These are phyloP conservation scores for Phasianus colchicus DNA, from an alignment of 2,113 vertebrate genomes.

Conservation along the genomic window DNA sequence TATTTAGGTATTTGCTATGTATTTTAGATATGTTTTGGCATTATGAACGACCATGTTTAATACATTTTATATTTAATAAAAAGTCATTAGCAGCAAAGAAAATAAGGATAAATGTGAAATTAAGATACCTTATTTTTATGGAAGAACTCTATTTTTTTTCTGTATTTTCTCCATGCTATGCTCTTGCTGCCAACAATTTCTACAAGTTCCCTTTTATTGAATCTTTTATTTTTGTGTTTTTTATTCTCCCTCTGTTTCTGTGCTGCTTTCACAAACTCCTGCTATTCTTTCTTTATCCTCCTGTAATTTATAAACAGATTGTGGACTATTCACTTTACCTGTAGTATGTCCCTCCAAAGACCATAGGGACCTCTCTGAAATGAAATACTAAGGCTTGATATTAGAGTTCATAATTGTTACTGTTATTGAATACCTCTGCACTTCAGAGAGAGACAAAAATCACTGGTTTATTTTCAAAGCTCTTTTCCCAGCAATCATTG, in stretches of 20 bases:
- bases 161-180: not conserved
- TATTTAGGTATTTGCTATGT: not conserved
- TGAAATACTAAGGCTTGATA: not conserved
- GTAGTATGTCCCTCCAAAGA: not conserved
- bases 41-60: not conserved
- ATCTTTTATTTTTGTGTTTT: constrained; percentile 14
- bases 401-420: constrained; percentile 8
- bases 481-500: not conserved
- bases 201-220: not conserved
- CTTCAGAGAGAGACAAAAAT: not conserved
- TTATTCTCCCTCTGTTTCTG: not conserved
- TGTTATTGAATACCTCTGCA: not conserved
- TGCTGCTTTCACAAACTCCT: not conserved
- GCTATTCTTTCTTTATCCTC: not conserved
- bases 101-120: not conserved
- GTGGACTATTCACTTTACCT: not conserved
- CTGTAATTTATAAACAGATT: constrained; percentile 2
- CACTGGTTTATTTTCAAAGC: not conserved
- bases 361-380: not conserved
- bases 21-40: not conserved
- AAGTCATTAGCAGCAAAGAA: not conserved
- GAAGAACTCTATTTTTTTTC: not conserved
- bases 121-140: not conserved
- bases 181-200: not conserved
- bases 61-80: not conserved